A percentile compares a stretch with the other conserved stretches of the same genome.
These are phyloP conservation scores for Ormyrus rosae DNA, from an alignment of 2,888 invertebrate genomes.

Conservation along the genomic window DNA sequence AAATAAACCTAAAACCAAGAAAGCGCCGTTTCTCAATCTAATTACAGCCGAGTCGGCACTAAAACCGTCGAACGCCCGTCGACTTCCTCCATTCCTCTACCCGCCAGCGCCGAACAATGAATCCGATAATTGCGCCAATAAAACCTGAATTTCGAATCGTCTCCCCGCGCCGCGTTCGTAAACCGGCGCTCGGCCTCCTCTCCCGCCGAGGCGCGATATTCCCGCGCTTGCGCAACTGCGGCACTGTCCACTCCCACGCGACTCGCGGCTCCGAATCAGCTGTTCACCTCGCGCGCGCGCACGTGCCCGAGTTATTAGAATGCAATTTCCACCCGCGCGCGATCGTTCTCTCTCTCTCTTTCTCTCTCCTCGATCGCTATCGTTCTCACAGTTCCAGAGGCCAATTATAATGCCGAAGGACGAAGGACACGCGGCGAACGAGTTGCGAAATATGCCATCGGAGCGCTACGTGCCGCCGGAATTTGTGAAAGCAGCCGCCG, in stretches of 20 bases:
- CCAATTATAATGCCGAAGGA: conserved; percentile 45
- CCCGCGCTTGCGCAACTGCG: background rate
- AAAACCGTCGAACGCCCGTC: too few species aligned
- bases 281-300: background rate
- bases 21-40: too few species aligned
- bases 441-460: conserved; percentile 45
- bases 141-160: background rate
- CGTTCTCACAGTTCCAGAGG: conserved; percentile 35
- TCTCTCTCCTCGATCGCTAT: conserved; percentile 26
- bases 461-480: background rate
- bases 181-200: background rate
- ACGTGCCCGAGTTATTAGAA: conserved; percentile 29
- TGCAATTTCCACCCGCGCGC: conserved; percentile 45
- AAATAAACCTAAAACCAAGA: too few species aligned
- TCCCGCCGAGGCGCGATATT: background rate
- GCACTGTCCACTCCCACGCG: conserved; percentile 1
- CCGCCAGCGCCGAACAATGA: too few species aligned
- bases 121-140: too few species aligned
- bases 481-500: too few species aligned
- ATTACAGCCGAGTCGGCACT: too few species aligned
- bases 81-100: too few species aligned
- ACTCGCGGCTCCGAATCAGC: background rate
- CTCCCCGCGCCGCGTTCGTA: background rate
- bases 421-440: conserved; percentile 36
- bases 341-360: background rate